A percentile compares a stretch with the other conserved stretches of the same genome.
Evolutionary conservation across 2,113 vertebrate genomes (phyloP).

Genomic region (Echinops telfairi): DNA sequence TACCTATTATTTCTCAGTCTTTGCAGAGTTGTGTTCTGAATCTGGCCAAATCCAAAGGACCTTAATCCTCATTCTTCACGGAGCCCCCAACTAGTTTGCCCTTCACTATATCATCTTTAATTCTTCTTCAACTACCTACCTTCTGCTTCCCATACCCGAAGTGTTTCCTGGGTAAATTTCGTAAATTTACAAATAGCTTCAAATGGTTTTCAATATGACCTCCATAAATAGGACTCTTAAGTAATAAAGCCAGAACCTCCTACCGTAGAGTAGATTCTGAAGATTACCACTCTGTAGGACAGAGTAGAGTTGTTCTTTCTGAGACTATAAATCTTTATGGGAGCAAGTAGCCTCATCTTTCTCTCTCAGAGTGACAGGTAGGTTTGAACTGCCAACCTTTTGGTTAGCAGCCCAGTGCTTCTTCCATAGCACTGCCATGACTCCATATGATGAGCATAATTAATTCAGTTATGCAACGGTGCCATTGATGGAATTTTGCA

Average conservation of each 20-base stretch:
- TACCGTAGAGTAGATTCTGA: too few relatives aligned
- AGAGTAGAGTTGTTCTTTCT: neutral
- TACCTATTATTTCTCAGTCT: neutral
- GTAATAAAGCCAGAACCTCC: neutral
- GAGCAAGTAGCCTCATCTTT: too few relatives aligned
- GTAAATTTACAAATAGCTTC: neutral
- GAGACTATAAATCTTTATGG: too few relatives aligned
- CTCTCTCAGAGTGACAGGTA: too few relatives aligned
- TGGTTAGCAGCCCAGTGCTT: too few relatives aligned
- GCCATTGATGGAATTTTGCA: too few relatives aligned
- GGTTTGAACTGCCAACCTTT: neutral
- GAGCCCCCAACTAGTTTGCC: neutral
- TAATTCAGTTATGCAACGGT: too few relatives aligned
- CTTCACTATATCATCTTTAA: neutral
- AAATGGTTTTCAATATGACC: neutral
- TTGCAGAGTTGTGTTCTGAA: neutral
- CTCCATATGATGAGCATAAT: too few relatives aligned
- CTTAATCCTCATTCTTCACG: neutral
- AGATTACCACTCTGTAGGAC: too few relatives aligned
- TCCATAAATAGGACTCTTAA: constrained; percentile 10
- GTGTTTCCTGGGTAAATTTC: neutral
- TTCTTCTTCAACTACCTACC: neutral
- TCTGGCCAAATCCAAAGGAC: neutral
- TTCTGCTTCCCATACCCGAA: neutral
- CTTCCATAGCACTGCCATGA: too few relatives aligned